phyloP scores from a whole-genome alignment of 2,113 vertebrate genomes.

The Barnardius zonarius region DNA sequence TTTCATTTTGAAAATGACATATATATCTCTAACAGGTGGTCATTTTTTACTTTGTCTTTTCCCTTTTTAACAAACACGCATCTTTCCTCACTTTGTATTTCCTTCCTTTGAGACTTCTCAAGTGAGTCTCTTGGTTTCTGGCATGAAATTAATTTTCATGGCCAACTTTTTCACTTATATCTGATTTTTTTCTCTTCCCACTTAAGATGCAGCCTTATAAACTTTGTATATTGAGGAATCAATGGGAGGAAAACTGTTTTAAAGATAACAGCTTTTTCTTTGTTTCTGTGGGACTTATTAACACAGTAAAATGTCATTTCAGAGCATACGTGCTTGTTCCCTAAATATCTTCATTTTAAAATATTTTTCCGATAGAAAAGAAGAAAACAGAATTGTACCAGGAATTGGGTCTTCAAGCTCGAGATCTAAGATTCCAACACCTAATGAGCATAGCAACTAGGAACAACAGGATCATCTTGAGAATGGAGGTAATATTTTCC shows the following conservation, averaged over 20 bases:
- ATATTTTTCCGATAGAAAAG: conserved; percentile 77
- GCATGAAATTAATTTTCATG: neutral
- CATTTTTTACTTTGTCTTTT: neutral
- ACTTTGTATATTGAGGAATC: neutral
- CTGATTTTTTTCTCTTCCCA: neutral
- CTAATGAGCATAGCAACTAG: conserved; percentile 86
- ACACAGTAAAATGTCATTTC: neutral
- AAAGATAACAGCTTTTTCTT: neutral
- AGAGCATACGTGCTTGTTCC: rapidly evolving
- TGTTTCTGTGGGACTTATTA: neutral
- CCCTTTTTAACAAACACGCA: neutral
- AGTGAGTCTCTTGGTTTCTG: neutral
- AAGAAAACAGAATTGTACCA: conserved; percentile 95
- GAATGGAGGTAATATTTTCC: conserved; percentile 86
- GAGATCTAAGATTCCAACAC: conserved; percentile 95
- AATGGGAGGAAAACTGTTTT: neutral
- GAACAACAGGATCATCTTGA: conserved; percentile 91
- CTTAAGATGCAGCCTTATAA: neutral
- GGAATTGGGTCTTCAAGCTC: conserved; percentile 91
- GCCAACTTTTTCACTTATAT: neutral
- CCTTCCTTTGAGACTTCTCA: neutral
- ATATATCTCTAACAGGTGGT: neutral
- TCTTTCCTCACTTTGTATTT: neutral
- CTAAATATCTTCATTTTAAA: neutral
- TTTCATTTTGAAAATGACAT: neutral